Percentiles rank a stretch among this genome's conserved stretches.
These are phyloP conservation scores for Julus scandinavius DNA, from an alignment of 2,888 invertebrate genomes.

Conservation along the genomic window DNA sequence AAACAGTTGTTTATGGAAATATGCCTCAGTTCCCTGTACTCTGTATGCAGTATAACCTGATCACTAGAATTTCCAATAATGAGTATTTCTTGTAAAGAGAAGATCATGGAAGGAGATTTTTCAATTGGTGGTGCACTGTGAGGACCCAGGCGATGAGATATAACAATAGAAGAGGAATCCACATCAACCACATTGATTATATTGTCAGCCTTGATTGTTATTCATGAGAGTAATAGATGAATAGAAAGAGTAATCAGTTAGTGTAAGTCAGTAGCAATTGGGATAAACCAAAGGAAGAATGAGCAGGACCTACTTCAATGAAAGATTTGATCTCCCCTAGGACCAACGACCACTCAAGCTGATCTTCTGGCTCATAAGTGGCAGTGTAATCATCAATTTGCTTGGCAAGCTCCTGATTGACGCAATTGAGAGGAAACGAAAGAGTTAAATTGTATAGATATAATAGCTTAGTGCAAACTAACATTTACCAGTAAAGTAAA, in stretches of 20 bases:
- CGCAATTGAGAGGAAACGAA: not conserved
- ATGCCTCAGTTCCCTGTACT: too few species aligned
- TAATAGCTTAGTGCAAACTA: not conserved
- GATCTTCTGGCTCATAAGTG: slow-evolving; percentile 97
- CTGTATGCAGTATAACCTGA: slow-evolving; percentile 70
- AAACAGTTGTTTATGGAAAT: too few species aligned
- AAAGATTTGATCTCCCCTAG: slow-evolving; percentile 95
- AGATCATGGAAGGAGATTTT: slow-evolving; percentile 84
- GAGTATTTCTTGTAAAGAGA: slow-evolving; percentile 90
- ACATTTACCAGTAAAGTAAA: not conserved
- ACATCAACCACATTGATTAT: slow-evolving; percentile 88
- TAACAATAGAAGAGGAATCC: slow-evolving; percentile 82
- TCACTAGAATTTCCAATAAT: slow-evolving; percentile 93
- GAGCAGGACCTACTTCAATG: slow-evolving; percentile 71
- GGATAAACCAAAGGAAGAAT: not conserved
- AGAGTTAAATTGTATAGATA: not conserved
- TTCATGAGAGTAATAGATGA: not conserved
- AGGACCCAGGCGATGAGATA: slow-evolving; percentile 88
- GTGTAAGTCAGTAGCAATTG: not conserved
- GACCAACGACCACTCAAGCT: slow-evolving; percentile 94
- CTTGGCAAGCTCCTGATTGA: slow-evolving; percentile 81
- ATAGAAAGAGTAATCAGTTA: not conserved
- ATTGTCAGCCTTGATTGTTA: slow-evolving; percentile 77
- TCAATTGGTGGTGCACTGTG: slow-evolving; percentile 88
- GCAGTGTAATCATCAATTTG: slow-evolving; percentile 95